phyloP scores from a whole-genome alignment of 2,113 vertebrate species.

The Dicaeum eximium region DNA sequence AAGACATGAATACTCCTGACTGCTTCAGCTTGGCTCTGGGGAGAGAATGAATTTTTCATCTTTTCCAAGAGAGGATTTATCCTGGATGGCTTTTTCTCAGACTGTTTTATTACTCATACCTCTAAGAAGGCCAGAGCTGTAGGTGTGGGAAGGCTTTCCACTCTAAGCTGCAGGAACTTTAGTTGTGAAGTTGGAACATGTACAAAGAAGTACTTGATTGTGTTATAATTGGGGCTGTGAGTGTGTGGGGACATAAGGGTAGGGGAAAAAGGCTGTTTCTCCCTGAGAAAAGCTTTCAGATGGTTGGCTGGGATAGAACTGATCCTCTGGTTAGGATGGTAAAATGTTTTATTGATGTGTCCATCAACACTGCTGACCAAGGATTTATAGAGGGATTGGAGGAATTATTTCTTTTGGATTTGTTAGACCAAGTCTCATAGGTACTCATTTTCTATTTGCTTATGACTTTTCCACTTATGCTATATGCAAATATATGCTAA shows the following conservation, averaged over 20 bases:
- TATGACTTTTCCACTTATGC: background rate
- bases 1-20: background rate
- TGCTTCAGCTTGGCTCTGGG: background rate
- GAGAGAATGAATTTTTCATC: constrained; percentile 1
- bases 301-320: background rate
- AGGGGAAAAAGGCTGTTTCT: background rate
- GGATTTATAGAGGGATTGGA: background rate
- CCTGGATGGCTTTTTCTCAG: background rate
- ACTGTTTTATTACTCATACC: background rate
- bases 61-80: background rate
- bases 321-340: background rate
- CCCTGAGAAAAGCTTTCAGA: background rate
- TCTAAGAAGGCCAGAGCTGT: background rate
- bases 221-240: background rate
- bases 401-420: background rate
- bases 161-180: background rate
- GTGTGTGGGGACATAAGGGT: background rate
- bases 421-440: background rate
- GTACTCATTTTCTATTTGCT: background rate
- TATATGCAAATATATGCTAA: background rate
- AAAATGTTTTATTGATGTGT: background rate
- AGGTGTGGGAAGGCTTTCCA: background rate
- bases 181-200: background rate
- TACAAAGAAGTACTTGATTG: background rate
- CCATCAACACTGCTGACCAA: background rate